phyloP scores from a whole-genome alignment of 2,888 invertebrate genomes.

The Lacanobia oleracea region DNA sequence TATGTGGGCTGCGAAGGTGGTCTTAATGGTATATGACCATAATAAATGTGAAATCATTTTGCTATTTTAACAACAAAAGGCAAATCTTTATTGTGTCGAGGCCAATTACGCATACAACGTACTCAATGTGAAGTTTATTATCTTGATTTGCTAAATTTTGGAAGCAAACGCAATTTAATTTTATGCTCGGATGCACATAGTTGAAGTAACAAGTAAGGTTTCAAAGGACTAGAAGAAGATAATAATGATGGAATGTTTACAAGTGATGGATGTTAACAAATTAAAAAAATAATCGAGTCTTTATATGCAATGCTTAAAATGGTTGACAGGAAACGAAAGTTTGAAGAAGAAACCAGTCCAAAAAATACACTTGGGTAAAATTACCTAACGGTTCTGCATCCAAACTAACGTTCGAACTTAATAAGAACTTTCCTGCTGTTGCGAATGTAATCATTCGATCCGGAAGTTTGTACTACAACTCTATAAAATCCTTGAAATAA shows the following conservation, averaged over 20 bases:
- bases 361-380: slow-evolving; percentile 9
- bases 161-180: slow-evolving; percentile 40
- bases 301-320: slow-evolving; percentile 6
- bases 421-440: slow-evolving; percentile 20
- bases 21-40: slow-evolving; percentile 52
- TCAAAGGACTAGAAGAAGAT: not conserved
- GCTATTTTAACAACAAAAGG: slow-evolving; percentile 60
- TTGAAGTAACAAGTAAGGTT: not conserved
- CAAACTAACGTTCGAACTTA: not conserved
- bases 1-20: slow-evolving; percentile 39
- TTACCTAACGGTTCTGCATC: slow-evolving; percentile 14
- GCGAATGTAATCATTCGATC: slow-evolving; percentile 22
- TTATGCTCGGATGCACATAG: slow-evolving; percentile 33
- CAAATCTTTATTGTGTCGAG: slow-evolving; percentile 63
- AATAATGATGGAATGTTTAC: not conserved
- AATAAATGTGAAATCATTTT: slow-evolving; percentile 50
- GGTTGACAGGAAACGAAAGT: slow-evolving; percentile 31
- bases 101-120: slow-evolving; percentile 58
- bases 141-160: slow-evolving; percentile 45
- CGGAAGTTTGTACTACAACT: slow-evolving; percentile 50
- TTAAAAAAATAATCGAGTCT: not conserved
- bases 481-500: slow-evolving; percentile 59
- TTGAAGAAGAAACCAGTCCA: slow-evolving; percentile 16
- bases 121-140: slow-evolving; percentile 44
- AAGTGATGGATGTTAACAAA: not conserved